phyloP scores from a whole-genome alignment of 2,888 invertebrate genomes.

The Tiliacea citrago region DNA sequence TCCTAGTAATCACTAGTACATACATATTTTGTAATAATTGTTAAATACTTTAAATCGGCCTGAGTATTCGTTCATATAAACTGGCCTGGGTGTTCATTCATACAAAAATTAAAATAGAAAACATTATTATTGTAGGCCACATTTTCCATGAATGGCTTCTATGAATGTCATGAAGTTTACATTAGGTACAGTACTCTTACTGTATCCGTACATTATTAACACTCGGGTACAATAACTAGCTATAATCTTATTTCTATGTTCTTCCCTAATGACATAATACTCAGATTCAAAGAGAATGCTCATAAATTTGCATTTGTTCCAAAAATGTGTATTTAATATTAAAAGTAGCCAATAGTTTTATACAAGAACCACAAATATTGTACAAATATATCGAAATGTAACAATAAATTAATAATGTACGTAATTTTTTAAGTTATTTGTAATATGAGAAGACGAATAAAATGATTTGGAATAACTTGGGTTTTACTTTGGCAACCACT shows the following conservation, averaged over 20 bases:
- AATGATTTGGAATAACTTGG: slow-evolving; percentile 79
- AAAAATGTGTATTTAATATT: slow-evolving; percentile 61
- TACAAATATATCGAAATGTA: slow-evolving; percentile 70
- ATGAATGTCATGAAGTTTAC: slow-evolving; percentile 11
- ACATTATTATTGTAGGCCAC: neutral
- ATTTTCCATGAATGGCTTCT: slow-evolving; percentile 11
- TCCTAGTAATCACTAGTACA: neutral
- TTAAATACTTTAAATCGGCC: neutral
- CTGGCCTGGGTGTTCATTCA: neutral
- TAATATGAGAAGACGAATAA: slow-evolving; percentile 82
- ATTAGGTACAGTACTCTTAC: neutral
- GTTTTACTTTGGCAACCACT: slow-evolving; percentile 19
- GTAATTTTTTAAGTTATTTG: slow-evolving; percentile 86
- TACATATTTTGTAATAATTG: neutral
- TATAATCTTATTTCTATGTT: slow-evolving; percentile 21
- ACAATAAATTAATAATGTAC: slow-evolving; percentile 72
- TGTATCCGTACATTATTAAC: neutral
- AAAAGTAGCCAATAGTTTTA: slow-evolving; percentile 48
- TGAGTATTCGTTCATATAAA: neutral
- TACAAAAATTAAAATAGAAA: neutral
- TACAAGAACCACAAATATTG: slow-evolving; percentile 65
- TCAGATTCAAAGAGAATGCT: slow-evolving; percentile 57
- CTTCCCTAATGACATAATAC: slow-evolving; percentile 47
- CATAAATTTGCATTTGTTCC: slow-evolving; percentile 49
- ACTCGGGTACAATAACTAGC: neutral